Base-by-base conservation (phyloP, 2,797 vertebrate genomes). In the Oceanodroma leucorhoa region DNA sequence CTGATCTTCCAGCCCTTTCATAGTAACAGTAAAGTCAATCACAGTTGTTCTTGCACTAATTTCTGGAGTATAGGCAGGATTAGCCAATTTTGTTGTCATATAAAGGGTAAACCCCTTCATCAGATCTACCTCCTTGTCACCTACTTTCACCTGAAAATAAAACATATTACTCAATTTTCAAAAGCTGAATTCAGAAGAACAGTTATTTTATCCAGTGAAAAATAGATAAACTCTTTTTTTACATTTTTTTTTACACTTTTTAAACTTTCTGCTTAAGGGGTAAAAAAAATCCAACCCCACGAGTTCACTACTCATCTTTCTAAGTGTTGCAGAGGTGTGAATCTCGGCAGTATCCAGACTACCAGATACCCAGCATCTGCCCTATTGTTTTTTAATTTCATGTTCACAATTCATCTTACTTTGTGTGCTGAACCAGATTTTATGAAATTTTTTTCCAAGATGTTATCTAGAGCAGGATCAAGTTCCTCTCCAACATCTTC, bases 381-480 rank as follows among this genome's bases (percentile, higher is more conserved):
- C 16, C 27, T 64, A 11, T 2, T 58, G 11, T 7, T 30, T 50
- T 94, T 70, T 34, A 61, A 30, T 73, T 92, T 54, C 11, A 34
- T 24, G 22, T 67, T 75, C 32, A 41, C 66, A 60, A 79, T 66
- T 51, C 15, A 60, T 91, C 96, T 97, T 97, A 98, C 98, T 97
- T 98, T 99, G 43, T 97, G 97, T 9, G 98, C 98, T 46, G 98
- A 98, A 89, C 98, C 98, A 81, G 98, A 98, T 96, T 98, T 99
- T 82, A 99, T 98, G 96, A 98, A 98, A 96, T 98, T 99, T 93
- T 99, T 99, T 97, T 99, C 99, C 94, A 99, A 96, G 62, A 99
- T 97, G 93, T 99, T 98, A 97, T 99, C 98, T 79, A 99, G 95
- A 53, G 98, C 98, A 7, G 98, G 98, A 94, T 99, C 99, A 71